Conservation (phyloP, 2,113 vertebrate species). For the Eolophus roseicapilla region DNA sequence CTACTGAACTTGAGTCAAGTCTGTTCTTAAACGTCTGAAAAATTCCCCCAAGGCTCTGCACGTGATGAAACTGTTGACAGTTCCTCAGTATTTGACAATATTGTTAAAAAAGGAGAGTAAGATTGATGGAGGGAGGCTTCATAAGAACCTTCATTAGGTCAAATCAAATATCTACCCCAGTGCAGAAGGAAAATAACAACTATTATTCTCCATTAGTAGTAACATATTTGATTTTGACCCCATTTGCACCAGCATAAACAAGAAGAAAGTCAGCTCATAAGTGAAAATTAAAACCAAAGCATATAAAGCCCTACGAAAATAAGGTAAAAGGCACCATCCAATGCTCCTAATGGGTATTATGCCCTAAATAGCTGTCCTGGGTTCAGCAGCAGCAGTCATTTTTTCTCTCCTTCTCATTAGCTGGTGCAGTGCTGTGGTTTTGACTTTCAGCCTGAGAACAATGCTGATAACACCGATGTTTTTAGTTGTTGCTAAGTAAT, state of each 20-base stretch:
- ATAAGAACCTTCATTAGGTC: background rate
- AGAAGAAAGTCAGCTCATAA: background rate
- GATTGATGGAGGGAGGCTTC: background rate
- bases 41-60: background rate
- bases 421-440: too few species aligned
- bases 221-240: background rate
- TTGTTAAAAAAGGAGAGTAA: background rate
- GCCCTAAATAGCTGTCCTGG: background rate
- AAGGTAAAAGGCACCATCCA: background rate
- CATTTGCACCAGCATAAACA: background rate
- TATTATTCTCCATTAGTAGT: background rate
- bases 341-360: background rate
- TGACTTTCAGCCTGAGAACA: too few species aligned
- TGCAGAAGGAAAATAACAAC: background rate
- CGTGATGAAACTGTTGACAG: background rate
- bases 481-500: too few species aligned
- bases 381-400: too few species aligned
- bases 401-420: too few species aligned
- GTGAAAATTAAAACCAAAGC: slow-evolving; percentile 6
- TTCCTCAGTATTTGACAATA: background rate
- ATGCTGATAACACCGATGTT: too few species aligned
- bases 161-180: background rate
- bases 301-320: background rate
- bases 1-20: background rate
- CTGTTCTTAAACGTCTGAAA: background rate